Conservation (phyloP, 2,113 vertebrate genomes). For the Bos taurus region DNA sequence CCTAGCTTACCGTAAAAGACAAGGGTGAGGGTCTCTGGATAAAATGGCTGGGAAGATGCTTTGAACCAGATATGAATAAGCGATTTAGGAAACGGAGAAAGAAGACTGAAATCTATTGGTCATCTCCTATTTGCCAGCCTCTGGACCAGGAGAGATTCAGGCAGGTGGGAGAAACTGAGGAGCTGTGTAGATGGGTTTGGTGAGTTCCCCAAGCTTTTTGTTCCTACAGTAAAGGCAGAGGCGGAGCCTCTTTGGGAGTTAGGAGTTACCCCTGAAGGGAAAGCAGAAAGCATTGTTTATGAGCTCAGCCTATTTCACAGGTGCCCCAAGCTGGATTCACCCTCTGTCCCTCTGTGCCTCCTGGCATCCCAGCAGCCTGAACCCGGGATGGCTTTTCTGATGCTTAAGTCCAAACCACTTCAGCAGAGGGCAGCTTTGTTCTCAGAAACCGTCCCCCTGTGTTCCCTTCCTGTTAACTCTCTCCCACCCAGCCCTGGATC, state of each 20-base stretch:
- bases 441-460: not conserved
- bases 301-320: not conserved
- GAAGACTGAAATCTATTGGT: not conserved
- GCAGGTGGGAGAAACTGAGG: not conserved
- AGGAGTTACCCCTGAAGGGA: not conserved
- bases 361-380: not conserved
- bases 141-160: not conserved
- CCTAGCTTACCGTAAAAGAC: not conserved
- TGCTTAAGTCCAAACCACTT: not conserved
- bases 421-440: not conserved
- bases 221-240: not conserved
- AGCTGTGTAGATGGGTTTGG: not conserved
- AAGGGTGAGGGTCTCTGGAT: not conserved
- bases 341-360: not conserved
- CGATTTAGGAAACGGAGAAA: not conserved
- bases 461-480: not conserved
- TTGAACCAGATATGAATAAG: not conserved
- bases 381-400: not conserved
- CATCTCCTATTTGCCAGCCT: not conserved
- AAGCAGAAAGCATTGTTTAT: not conserved
- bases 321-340: not conserved
- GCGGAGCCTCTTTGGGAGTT: not conserved
- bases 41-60: not conserved
- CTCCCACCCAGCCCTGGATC: not conserved
- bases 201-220: not conserved